phyloP scores from a whole-genome alignment of 2,113 vertebrate genomes.

The Cyprinodon tularosa region DNA sequence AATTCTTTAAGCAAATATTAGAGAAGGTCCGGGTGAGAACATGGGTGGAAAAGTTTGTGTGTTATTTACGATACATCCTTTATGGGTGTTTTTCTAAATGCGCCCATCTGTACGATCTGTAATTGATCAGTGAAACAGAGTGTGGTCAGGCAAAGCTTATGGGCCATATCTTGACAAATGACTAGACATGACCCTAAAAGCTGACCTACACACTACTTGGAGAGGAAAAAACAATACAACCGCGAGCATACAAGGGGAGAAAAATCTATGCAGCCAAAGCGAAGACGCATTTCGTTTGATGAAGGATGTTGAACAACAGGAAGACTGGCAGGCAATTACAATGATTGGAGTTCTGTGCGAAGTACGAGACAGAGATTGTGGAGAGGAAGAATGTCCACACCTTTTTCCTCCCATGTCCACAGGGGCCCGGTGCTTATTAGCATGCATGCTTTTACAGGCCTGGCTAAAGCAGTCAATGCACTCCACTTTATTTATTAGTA shows the following conservation, averaged over 20 bases:
- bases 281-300: constrained; percentile 70
- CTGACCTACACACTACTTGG: constrained; percentile 71
- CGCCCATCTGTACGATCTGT: constrained; percentile 70
- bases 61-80: constrained; percentile 61
- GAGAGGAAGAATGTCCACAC: constrained; percentile 47
- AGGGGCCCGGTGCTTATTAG: constrained; percentile 87
- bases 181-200: constrained; percentile 75
- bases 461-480: constrained; percentile 89
- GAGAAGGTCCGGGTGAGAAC: constrained; percentile 13
- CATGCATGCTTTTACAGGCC: constrained; percentile 93
- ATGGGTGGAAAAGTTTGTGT: constrained; percentile 52
- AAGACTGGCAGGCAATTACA: constrained; percentile 74
- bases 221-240: constrained; percentile 8
- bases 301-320: constrained; percentile 80
- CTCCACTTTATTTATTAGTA: constrained; percentile 98
- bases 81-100: constrained; percentile 57
- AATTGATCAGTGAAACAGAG: constrained; percentile 75
- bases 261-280: constrained; percentile 74
- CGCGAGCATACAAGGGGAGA: constrained; percentile 43
- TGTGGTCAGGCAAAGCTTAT: constrained; percentile 46
- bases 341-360: constrained; percentile 76
- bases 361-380: constrained; percentile 48
- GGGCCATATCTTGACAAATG: constrained; percentile 74
- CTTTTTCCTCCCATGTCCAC: constrained; percentile 71
- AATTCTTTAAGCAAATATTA: constrained; percentile 52